Conservation (phyloP, 2,888 invertebrate genomes). For the Vesta saturnalis region DNA sequence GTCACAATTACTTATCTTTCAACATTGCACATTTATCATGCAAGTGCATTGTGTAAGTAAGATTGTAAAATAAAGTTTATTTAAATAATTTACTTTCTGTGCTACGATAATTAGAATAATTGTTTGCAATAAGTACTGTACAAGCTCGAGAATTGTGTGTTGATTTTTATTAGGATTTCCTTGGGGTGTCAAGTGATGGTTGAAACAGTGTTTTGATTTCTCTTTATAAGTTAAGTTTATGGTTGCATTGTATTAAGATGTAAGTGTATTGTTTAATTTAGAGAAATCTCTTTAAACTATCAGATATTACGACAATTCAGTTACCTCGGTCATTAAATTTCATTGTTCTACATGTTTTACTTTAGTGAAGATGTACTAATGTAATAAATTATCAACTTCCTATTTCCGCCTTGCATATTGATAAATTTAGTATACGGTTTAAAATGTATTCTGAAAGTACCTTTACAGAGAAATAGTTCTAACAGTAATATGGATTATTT, state of each 20-base stretch:
- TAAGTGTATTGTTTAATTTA: neutral
- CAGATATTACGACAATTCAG: neutral
- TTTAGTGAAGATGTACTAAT: neutral
- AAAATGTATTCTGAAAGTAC: neutral
- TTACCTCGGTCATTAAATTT: neutral
- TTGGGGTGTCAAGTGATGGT: neutral
- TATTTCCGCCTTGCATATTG: constrained; percentile 19
- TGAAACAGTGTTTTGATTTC: neutral
- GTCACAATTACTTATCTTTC: too few species aligned
- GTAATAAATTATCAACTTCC: constrained; percentile 26
- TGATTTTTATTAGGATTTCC: constrained; percentile 1
- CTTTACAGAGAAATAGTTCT: too few species aligned
- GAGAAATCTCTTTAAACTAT: neutral
- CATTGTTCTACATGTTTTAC: neutral
- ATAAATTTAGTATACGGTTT: too few species aligned
- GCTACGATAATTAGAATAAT: neutral
- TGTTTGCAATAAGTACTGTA: neutral
- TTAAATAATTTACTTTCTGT: too few species aligned
- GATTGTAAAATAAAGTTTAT: too few species aligned
- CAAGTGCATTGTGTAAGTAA: too few species aligned
- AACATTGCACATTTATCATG: too few species aligned
- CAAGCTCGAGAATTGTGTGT: neutral
- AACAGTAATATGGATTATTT: too few species aligned
- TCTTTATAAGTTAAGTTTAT: neutral
- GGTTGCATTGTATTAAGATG: neutral